Evolutionary conservation across 2,797 vertebrate species (phyloP).

Genomic region (Meda fulgida): DNA sequence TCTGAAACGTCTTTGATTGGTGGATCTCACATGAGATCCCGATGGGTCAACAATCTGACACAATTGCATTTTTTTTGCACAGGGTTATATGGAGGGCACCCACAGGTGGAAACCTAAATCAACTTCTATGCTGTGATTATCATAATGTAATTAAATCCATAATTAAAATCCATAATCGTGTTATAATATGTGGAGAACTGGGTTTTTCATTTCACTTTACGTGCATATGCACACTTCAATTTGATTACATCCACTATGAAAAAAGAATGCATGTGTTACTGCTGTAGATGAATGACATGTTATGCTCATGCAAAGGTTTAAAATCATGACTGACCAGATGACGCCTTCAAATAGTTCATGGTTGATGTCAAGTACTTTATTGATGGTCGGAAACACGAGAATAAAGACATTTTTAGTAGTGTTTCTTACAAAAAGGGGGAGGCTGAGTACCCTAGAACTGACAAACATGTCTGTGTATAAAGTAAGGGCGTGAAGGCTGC

Average conservation of each 20-base stretch:
- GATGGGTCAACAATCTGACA: background rate
- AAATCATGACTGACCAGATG: background rate
- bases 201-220: background rate
- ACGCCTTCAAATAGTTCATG: slow-evolving; percentile 15
- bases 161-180: background rate
- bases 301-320: background rate
- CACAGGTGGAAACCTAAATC: background rate
- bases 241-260: background rate
- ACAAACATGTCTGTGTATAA: background rate
- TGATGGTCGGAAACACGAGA: background rate
- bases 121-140: background rate
- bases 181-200: background rate
- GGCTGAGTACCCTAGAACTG: background rate
- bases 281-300: background rate
- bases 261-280: background rate
- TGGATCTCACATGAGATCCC: background rate
- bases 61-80: background rate
- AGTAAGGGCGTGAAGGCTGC: background rate
- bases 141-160: background rate
- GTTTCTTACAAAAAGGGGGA: background rate
- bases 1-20: background rate
- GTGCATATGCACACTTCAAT: background rate
- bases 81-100: background rate
- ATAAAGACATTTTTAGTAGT: background rate
- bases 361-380: slow-evolving; percentile 1